Percentiles rank a stretch among this genome's conserved stretches.
Conservation (phyloP, 2,888 invertebrate genomes). For the Macropis europaea region DNA sequence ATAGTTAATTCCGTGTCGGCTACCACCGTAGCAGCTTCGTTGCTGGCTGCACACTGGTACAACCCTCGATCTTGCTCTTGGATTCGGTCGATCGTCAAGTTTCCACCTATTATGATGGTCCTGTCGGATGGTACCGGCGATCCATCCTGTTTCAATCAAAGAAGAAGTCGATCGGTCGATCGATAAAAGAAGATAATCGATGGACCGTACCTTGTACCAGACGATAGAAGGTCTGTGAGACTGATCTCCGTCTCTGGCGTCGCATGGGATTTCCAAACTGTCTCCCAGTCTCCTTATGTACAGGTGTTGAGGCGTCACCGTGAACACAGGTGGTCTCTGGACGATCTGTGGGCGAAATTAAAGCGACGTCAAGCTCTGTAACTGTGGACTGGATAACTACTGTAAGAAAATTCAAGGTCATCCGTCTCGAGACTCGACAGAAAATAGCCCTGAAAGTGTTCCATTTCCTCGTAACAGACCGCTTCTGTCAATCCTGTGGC, state of each 20-base stretch:
- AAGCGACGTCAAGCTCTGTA: background rate
- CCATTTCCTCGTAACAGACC: no score
- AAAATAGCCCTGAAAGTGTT: no score
- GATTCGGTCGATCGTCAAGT: constrained; percentile 91
- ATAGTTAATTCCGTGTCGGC: constrained; percentile 91
- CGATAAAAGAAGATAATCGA: no score
- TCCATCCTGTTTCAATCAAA: constrained; percentile 87
- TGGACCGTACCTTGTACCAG: constrained; percentile 84
- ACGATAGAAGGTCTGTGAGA: constrained; percentile 84
- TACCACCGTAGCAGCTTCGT: constrained; percentile 92
- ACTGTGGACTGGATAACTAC: background rate
- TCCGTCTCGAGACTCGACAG: background rate
- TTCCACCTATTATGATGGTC: constrained; percentile 86
- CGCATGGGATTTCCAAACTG: constrained; percentile 90
- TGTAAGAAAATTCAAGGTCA: background rate
- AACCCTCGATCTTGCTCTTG: constrained; percentile 93
- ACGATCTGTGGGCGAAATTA: constrained; percentile 81
- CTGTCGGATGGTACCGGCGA: constrained; percentile 85
- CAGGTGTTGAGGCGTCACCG: constrained; percentile 89
- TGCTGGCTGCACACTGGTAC: constrained; percentile 91
- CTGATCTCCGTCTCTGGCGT: constrained; percentile 86
- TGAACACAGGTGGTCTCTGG: constrained; percentile 92
- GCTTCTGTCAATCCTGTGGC: no score
- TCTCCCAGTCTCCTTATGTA: constrained; percentile 92
- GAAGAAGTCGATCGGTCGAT: constrained; percentile 24